Conservation (phyloP, 2,888 invertebrate species). For the Mesorhabditis sp. region DNA sequence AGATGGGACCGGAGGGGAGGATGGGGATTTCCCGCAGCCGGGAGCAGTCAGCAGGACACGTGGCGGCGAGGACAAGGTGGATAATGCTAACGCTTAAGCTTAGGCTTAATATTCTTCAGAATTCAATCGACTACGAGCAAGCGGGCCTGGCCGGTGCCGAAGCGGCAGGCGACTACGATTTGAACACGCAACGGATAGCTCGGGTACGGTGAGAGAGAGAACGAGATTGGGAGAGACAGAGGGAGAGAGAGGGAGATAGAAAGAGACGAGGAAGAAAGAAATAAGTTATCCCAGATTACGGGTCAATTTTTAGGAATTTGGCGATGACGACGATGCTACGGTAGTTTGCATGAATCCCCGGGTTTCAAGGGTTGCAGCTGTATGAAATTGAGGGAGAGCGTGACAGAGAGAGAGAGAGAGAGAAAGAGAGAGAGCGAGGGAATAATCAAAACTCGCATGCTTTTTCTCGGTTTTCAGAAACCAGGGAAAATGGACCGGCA, state of each 20-base stretch:
- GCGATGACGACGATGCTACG: too few species aligned
- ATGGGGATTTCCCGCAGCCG: slow-evolving; percentile 9
- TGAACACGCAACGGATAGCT: slow-evolving; percentile 11
- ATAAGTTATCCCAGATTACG: slow-evolving; percentile 6
- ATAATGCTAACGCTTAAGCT: neutral
- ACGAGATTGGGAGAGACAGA: neutral
- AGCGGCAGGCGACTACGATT: slow-evolving; percentile 4
- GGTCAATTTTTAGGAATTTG: too few species aligned
- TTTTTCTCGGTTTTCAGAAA: too few species aligned
- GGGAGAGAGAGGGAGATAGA: neutral
- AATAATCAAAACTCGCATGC: too few species aligned
- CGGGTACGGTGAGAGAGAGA: slow-evolving; percentile 6
- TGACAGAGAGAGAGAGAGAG: too few species aligned
- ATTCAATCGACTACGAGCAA: neutral
- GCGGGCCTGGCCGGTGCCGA: neutral
- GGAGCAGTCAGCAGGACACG: neutral
- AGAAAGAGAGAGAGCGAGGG: too few species aligned
- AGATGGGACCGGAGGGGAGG: slow-evolving; percentile 5
- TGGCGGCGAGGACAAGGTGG: neutral
- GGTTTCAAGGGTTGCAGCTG: too few species aligned
- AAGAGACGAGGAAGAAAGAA: slow-evolving; percentile 11
- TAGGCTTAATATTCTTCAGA: neutral
- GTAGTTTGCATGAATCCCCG: too few species aligned
- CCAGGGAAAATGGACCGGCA: too few species aligned
- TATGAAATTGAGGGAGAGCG: too few species aligned